Evolutionary conservation across 1,140 invertebrate species (phyloP), one percentile per base, ranked within the genome.

Genomic region (Drosophila tropicalis): DNA sequence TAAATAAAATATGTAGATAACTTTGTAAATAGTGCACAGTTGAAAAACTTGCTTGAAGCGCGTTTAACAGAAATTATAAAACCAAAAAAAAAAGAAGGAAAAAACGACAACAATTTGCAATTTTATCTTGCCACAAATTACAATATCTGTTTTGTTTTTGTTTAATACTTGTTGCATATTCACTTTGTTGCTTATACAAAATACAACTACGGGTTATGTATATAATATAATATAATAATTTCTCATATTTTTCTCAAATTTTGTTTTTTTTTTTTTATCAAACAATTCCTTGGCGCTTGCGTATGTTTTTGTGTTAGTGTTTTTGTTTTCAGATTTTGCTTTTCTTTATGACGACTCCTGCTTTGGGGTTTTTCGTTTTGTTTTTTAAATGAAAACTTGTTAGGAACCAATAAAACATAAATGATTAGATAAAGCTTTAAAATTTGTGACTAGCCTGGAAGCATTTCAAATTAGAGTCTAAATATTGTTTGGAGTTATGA

Each of bases 281-380:
- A 87, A 90, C 89, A 90, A 90, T 90, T 90, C 89, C 89, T 90
- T 90, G 87, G 87, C 87, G 87, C 72, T 84, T 85, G 79, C 80
- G 79, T 90, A 67, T 65, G 17, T 81, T 78, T 73, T 79, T 81
- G 76, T 81, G 76, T 73, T 79, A 79, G 34, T 79, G 10, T 67
- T 63, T 41, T 41, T 83, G 79, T 79, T 76, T 84, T 80, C 56
- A 69, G 63, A 73, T 77, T 77, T 81, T 67, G 80, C 76, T 76
- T 80, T 70, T 47, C 41, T 62, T 72, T 60, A 40, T 67, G 40
- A 62, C 62, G 65, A 51, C 44, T 51, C 44, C 44, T 22, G 17
- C 25, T 66, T 47, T 5, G 29, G 60, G 68, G 17, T 70, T 74
- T 36, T 44, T 67, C 1, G 9, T 15, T 60, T 22, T 22, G 19